Evolutionary conservation across 2,113 vertebrate species (phyloP).

Genomic region (Athene noctua): DNA sequence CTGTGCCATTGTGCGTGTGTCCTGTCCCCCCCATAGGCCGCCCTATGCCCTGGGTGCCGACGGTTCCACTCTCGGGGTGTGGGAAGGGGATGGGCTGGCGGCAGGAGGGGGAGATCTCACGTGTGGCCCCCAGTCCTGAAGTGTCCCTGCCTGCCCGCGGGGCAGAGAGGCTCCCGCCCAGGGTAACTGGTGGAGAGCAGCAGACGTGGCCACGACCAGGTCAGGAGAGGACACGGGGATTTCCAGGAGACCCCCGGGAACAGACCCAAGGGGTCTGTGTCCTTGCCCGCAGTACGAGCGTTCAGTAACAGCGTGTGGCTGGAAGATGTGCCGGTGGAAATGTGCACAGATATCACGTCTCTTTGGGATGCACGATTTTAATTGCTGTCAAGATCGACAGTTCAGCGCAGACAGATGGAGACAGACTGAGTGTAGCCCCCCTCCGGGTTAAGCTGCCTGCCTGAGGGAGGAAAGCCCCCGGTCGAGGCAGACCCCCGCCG

Average conservation of each 20-base stretch:
- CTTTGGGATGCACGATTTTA: background rate
- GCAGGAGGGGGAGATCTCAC: background rate
- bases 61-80: background rate
- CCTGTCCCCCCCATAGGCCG: too few relatives aligned
- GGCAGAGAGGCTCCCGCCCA: background rate
- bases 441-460: background rate
- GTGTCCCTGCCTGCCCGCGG: too few relatives aligned
- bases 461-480: fast-evolving
- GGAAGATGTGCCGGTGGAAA: background rate
- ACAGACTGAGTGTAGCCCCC: fast-evolving
- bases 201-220: background rate
- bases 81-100: background rate
- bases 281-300: background rate
- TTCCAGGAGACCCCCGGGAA: background rate
- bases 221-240: background rate
- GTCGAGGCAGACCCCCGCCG: background rate
- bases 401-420: fast-evolving
- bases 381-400: background rate
- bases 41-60: background rate
- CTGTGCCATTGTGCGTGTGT: background rate
- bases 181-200: background rate
- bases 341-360: background rate
- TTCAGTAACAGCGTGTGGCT: background rate
- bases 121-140: fast-evolving
- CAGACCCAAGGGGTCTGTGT: fast-evolving